These are phyloP conservation scores for Gnathonemus echidnorhynchus DNA, from an alignment of 2,113 vertebrate species.

Conservation along the genomic window DNA sequence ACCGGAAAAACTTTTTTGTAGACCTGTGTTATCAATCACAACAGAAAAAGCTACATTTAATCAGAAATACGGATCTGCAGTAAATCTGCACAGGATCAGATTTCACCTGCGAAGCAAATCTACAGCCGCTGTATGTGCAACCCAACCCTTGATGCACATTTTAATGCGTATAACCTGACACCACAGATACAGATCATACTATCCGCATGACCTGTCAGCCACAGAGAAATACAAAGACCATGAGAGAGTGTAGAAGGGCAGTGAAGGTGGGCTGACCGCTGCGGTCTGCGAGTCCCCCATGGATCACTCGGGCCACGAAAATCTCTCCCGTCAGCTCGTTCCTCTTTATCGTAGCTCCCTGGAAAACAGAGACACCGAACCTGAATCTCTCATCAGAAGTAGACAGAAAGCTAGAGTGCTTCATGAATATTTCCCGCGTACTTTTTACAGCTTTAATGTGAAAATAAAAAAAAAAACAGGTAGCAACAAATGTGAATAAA, in stretches of 20 bases:
- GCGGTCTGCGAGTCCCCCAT: conserved; percentile 83
- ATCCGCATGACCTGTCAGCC: background rate
- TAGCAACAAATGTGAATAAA: background rate
- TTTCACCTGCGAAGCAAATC: background rate
- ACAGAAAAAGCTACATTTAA: background rate
- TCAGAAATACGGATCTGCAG: background rate
- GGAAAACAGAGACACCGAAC: background rate
- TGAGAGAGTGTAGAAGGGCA: too few relatives aligned
- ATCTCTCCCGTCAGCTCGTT: conserved; percentile 86
- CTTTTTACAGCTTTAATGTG: background rate
- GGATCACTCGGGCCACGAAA: conserved; percentile 85
- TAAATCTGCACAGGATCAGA: background rate
- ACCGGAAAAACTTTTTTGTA: too few relatives aligned
- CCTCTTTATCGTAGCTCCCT: conserved; percentile 96
- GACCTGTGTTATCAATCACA: background rate
- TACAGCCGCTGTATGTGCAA: background rate
- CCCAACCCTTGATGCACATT: background rate
- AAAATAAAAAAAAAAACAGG: background rate
- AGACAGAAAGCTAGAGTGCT: background rate
- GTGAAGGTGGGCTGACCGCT: conserved; percentile 67
- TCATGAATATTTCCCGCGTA: background rate
- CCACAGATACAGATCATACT: background rate
- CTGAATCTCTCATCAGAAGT: background rate
- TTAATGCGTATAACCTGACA: background rate
- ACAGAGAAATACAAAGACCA: background rate